Percentiles rank a stretch among this genome's conserved stretches.
phyloP scores from a whole-genome alignment of 2,888 invertebrate species.

The Clepsis dumicolana region DNA sequence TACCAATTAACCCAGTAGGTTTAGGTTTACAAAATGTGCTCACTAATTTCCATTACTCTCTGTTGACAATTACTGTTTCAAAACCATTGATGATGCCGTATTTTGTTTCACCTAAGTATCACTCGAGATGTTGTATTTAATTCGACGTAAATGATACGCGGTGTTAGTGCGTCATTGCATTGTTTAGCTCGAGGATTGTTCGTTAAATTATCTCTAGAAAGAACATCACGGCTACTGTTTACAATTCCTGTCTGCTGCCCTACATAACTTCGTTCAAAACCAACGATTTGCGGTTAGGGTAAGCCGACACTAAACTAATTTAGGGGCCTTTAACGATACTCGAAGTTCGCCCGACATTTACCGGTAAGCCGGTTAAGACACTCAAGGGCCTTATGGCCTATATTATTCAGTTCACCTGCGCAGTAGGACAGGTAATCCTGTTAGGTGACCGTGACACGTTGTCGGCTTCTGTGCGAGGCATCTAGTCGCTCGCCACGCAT shows the following conservation, averaged over 20 bases:
- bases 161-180: slow-evolving; percentile 26
- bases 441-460: slow-evolving; percentile 85
- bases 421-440: slow-evolving; percentile 85
- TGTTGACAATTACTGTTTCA: no score
- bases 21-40: no score
- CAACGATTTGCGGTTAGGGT: slow-evolving; percentile 35
- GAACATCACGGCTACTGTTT: slow-evolving; percentile 6
- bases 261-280: slow-evolving; percentile 15
- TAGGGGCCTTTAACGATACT: slow-evolving; percentile 55
- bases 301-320: slow-evolving; percentile 44
- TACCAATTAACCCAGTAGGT: no score
- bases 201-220: slow-evolving; percentile 8
- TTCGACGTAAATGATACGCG: slow-evolving; percentile 22
- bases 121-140: slow-evolving; percentile 6
- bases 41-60: no score
- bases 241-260: slow-evolving; percentile 2
- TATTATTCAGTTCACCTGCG: slow-evolving; percentile 76
- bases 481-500: slow-evolving; percentile 70
- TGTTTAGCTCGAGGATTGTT: slow-evolving; percentile 17
- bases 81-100: no score
- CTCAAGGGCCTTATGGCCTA: slow-evolving; percentile 59
- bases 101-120: not conserved
- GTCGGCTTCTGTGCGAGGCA: slow-evolving; percentile 79
- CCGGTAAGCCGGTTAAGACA: slow-evolving; percentile 74
- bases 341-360: slow-evolving; percentile 61